Base-by-base conservation (phyloP, 2,113 vertebrate species). In the Ivindomyrus marchei region DNA sequence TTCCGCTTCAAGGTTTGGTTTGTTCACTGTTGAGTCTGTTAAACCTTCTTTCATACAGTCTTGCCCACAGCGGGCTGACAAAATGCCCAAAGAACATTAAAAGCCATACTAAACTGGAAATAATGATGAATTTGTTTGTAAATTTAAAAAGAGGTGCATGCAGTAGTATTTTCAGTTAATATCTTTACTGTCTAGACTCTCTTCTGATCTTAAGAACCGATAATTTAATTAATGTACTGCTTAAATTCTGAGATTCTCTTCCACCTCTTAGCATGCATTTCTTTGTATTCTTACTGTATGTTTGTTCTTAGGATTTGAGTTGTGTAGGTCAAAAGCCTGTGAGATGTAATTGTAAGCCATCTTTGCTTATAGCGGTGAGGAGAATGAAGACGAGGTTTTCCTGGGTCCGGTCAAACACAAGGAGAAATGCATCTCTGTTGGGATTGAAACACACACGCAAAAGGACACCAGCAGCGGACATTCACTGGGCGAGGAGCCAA, bases 371-470 rank as follows among this genome's bases (percentile, higher is more conserved):
- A 97, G 96, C 92, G 94, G 84, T 24, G 97, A 95, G 49, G 94
- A 95, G 86, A 95, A 96, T 53, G 97, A 98, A 19, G 96, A 97
- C 0, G 98, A 99, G 90, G 98, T 99, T 45, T 99, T 99, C 90
- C 4, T 97, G 39, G 97, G 96, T 49, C 96, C 96, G 0, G 0
- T 96, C 3, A 92, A 95, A 11, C 96, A 97, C 86, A 96, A 93
- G 88, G 97, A 98, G 92, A 95, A 92, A 88, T 96, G 96, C 4
- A 80, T 96, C 39, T 94, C 96, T 8, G 93, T 92, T 11, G 89
- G 85, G 31, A n/a, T 96, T 15, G 93, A 93, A 0, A 90, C 92
- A 52, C 89, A 7, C 0, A 0, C 1, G 7, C 80, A 70, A 89
- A 9, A 90, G 88, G 53, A 92, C 52, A 0, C 89, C 49, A 46